phyloP scores from a whole-genome alignment of 2,797 vertebrate genomes.

The Ceryle rudis region DNA sequence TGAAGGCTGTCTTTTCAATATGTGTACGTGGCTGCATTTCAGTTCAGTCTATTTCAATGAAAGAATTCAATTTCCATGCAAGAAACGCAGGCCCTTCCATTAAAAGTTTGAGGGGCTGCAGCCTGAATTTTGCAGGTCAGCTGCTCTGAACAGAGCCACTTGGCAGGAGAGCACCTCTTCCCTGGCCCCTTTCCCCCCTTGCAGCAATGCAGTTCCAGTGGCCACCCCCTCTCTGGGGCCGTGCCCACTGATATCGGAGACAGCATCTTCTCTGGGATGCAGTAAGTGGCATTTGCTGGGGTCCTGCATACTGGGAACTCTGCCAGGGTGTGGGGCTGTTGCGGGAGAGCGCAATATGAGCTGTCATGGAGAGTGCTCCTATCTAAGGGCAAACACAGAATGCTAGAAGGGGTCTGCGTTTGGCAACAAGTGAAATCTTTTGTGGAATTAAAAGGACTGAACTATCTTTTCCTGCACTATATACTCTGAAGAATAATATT shows the following conservation, averaged over 20 bases:
- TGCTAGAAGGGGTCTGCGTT: fast-evolving
- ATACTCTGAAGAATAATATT: neutral
- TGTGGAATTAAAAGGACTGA: neutral
- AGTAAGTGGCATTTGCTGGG: neutral
- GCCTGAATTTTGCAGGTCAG: neutral
- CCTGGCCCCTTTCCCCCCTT: too few species aligned
- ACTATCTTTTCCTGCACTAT: neutral
- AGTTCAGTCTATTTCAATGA: neutral
- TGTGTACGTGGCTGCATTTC: fast-evolving
- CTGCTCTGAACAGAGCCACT: neutral
- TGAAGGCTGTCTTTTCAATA: neutral
- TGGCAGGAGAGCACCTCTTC: neutral
- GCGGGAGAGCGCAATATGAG: fast-evolving
- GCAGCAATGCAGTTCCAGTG: neutral
- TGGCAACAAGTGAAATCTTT: neutral
- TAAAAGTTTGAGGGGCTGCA: neutral
- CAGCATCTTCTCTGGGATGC: neutral
- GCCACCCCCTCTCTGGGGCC: fast-evolving
- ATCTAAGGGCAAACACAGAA: neutral
- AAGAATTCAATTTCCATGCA: neutral
- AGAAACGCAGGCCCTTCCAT: neutral
- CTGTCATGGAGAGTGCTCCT: fast-evolving
- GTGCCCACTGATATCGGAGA: fast-evolving
- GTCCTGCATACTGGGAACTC: neutral
- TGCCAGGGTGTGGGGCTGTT: neutral